A percentile compares a stretch with the other conserved stretches of the same genome.
Evolutionary conservation across 2,797 vertebrate genomes (phyloP).

Genomic region (Podargus strigoides): DNA sequence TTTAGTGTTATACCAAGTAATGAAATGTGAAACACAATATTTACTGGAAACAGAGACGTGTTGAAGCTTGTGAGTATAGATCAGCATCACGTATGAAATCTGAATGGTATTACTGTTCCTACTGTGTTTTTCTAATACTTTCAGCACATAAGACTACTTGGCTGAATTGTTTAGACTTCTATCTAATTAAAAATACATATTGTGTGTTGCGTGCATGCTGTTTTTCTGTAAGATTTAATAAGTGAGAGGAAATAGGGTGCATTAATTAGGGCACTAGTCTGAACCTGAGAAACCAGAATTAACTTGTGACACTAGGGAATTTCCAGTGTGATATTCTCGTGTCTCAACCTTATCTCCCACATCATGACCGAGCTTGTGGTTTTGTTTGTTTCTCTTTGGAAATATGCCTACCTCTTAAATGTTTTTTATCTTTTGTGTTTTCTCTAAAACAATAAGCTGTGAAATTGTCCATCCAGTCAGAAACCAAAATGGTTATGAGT

Average conservation of each 20-base stretch:
- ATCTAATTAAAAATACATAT: not conserved
- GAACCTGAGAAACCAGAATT: not conserved
- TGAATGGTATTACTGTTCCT: not conserved
- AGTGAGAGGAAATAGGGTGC: not conserved
- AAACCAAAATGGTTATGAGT: not conserved
- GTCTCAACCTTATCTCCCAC: not conserved
- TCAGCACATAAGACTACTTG: not conserved
- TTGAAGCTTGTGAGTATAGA: not conserved
- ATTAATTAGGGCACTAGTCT: conserved; percentile 3
- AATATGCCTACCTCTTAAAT: not conserved
- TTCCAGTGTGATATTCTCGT: not conserved
- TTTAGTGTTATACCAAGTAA: not conserved
- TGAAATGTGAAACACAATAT: conserved; percentile 12
- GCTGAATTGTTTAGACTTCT: not conserved
- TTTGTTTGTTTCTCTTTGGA: not conserved
- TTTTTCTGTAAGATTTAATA: not conserved
- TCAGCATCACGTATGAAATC: not conserved
- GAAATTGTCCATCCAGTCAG: not conserved
- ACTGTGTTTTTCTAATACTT: not conserved
- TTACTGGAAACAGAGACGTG: not conserved
- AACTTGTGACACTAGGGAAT: not conserved
- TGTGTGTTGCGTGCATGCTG: not conserved
- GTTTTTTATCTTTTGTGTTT: not conserved
- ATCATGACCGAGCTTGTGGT: not conserved
- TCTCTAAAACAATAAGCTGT: not conserved